Conservation (phyloP, 2,888 invertebrate species). For the Troides helena region DNA sequence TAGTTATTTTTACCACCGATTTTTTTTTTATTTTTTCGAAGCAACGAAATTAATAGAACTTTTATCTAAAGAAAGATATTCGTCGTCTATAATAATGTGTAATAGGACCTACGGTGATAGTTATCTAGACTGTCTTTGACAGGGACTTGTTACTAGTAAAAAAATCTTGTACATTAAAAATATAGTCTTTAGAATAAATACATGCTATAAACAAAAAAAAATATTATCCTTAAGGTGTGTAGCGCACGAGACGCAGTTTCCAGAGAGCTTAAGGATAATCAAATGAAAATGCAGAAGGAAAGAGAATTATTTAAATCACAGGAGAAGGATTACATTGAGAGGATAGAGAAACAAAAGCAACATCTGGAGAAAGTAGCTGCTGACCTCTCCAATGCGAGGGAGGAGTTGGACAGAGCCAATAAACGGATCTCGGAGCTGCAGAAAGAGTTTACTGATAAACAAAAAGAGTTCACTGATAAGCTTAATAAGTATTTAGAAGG, state of each 20-base stretch:
- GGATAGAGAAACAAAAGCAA: constrained; percentile 76
- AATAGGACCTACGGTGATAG: too few relatives aligned
- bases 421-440: constrained; percentile 79
- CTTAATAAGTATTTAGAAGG: constrained; percentile 67
- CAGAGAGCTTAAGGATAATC: constrained; percentile 78
- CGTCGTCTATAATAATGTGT: too few relatives aligned
- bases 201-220: not conserved
- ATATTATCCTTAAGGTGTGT: constrained; percentile 74
- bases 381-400: constrained; percentile 70
- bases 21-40: too few relatives aligned
- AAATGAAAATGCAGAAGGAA: constrained; percentile 62
- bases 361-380: constrained; percentile 71
- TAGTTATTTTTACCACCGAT: too few relatives aligned
- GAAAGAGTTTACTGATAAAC: constrained; percentile 76
- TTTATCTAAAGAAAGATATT: too few relatives aligned
- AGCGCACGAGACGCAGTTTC: constrained; percentile 80
- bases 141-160: too few relatives aligned
- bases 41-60: too few relatives aligned
- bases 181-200: not conserved
- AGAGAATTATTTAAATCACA: constrained; percentile 60
- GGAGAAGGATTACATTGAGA: constrained; percentile 68
- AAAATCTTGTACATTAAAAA: not conserved
- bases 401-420: constrained; percentile 78
- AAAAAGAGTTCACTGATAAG: constrained; percentile 72
- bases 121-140: too few relatives aligned